Evolutionary conservation across 2,888 invertebrate species (phyloP).

Genomic region (Leptogaster cylindrica): DNA sequence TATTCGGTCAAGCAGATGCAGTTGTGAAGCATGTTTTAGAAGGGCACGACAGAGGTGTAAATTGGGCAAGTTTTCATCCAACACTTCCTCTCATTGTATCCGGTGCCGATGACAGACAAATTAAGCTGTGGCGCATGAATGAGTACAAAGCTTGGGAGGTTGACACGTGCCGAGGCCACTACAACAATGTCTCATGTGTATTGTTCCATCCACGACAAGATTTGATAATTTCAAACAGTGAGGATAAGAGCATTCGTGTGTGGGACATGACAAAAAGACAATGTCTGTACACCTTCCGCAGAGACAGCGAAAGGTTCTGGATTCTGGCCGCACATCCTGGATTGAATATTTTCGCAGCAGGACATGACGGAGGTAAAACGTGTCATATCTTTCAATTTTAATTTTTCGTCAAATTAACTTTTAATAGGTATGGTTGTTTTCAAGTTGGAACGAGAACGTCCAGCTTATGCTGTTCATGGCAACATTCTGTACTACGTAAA

Average conservation of each 20-base stretch:
- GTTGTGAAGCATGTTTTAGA: slow-evolving; percentile 89
- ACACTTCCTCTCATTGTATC: slow-evolving; percentile 93
- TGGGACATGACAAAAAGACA: slow-evolving; percentile 98
- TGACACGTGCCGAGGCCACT: slow-evolving; percentile 99
- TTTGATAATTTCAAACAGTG: slow-evolving; percentile 94
- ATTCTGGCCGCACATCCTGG: slow-evolving; percentile 93
- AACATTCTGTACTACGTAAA: slow-evolving; percentile 96
- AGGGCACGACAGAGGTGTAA: slow-evolving; percentile 96
- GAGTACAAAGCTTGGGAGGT: slow-evolving; percentile 99
- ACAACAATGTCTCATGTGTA: slow-evolving; percentile 98
- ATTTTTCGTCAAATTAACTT: neutral
- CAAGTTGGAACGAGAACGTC: slow-evolving; percentile 91
- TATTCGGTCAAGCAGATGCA: slow-evolving; percentile 94
- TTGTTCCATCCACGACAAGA: slow-evolving; percentile 97
- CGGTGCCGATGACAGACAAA: slow-evolving; percentile 97
- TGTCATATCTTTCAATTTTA: neutral
- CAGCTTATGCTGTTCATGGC: slow-evolving; percentile 92
- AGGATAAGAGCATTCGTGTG: slow-evolving; percentile 96
- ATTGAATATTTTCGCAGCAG: slow-evolving; percentile 97
- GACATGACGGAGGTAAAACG: slow-evolving; percentile 98
- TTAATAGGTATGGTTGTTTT: slow-evolving; percentile 62
- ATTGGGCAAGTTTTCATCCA: slow-evolving; percentile 98
- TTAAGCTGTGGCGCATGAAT: slow-evolving; percentile 99
- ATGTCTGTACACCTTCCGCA: slow-evolving; percentile 87
- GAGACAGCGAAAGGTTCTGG: slow-evolving; percentile 98